Base-by-base conservation (phyloP, 30 jellyfish, hydroid and myxozoan genomes). In the Hydractinia echinata region DNA sequence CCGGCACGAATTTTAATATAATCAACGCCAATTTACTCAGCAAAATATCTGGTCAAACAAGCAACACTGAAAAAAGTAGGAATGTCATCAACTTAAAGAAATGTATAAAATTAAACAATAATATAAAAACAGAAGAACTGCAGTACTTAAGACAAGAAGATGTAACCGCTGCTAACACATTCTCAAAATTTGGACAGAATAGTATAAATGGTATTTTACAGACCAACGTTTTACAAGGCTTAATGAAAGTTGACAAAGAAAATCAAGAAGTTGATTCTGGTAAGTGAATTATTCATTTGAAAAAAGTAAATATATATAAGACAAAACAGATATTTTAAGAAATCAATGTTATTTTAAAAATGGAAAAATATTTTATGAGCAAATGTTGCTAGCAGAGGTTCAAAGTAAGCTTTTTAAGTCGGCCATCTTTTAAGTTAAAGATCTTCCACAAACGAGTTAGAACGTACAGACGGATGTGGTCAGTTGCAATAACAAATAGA, bases 1-100 rank as follows among this genome's bases (percentile, higher is more conserved):
- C 87, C 44, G 87, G 87, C 39, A 80, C 87, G 67, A 80, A 80
- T 68, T 80, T 80, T 66, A 80, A 80, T 51, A 80, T 80, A 9
- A 61, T 80, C 64, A 80, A 80, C 64, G 87, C 87, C 14, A 80
- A 80, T 50, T 80, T 80, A 61, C 61, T 80, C 30, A 80, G 84
- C 53, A 80, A 80, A 80, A 60, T 80, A 80, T 80, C 87, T 52
- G 87, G 87, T 19, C 83, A 80, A 61, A 66, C 51, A 30, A 3
- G 67, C 7, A 69, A 39, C 44, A 61, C 49, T 50, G 61, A 71
- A 52, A 51, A 80, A 80, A n/a, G 68, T 11, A 80, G 5, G 66
- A 80, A 80, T 53, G 84, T 80, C 10, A 80, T 80, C 49, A 64
- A 80, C 19, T 68, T 80, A 20, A 80, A 80, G 87, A 80, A 80